A percentile compares a stretch with the other conserved stretches of the same genome.
phyloP scores from a whole-genome alignment of 2,888 invertebrate genomes.

The Ptychoptera contaminata region DNA sequence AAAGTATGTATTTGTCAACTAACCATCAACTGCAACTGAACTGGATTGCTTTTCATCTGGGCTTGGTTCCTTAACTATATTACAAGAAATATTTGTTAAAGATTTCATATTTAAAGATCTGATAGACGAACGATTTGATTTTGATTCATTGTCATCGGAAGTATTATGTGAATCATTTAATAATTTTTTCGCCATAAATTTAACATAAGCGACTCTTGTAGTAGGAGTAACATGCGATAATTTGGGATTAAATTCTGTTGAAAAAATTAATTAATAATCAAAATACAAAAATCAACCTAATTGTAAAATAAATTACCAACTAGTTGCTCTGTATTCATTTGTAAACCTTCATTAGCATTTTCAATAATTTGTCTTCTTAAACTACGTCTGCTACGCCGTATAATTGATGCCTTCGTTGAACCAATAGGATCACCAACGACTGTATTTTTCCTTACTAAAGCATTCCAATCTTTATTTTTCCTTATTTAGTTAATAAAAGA shows the following conservation, averaged over 20 bases:
- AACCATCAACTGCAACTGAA: slow-evolving; percentile 13
- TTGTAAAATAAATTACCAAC: slow-evolving; percentile 35
- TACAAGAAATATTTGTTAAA: too few species aligned
- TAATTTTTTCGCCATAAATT: slow-evolving; percentile 66
- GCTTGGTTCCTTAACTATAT: too few species aligned
- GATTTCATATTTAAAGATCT: too few species aligned
- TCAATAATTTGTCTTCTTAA: slow-evolving; percentile 54
- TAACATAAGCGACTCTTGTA: slow-evolving; percentile 71
- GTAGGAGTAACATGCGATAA: slow-evolving; percentile 57
- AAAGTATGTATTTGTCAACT: slow-evolving; percentile 14
- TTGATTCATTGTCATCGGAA: slow-evolving; percentile 10
- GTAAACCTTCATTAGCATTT: slow-evolving; percentile 43
- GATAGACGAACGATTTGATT: background rate
- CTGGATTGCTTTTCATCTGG: too few species aligned
- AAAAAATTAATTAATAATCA: slow-evolving; percentile 13
- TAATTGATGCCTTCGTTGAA: slow-evolving; percentile 48
- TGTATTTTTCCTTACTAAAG: slow-evolving; percentile 57
- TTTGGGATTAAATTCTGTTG: slow-evolving; percentile 61
- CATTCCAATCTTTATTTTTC: slow-evolving; percentile 71
- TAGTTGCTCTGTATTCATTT: slow-evolving; percentile 57
- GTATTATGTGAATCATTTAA: slow-evolving; percentile 25
- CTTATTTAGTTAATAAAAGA: slow-evolving; percentile 12
- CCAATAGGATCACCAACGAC: slow-evolving; percentile 61
- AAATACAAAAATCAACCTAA: background rate
- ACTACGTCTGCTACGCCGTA: slow-evolving; percentile 50